Evolutionary conservation across 2,888 invertebrate genomes (phyloP).

Genomic region (Pinctada fucata): DNA sequence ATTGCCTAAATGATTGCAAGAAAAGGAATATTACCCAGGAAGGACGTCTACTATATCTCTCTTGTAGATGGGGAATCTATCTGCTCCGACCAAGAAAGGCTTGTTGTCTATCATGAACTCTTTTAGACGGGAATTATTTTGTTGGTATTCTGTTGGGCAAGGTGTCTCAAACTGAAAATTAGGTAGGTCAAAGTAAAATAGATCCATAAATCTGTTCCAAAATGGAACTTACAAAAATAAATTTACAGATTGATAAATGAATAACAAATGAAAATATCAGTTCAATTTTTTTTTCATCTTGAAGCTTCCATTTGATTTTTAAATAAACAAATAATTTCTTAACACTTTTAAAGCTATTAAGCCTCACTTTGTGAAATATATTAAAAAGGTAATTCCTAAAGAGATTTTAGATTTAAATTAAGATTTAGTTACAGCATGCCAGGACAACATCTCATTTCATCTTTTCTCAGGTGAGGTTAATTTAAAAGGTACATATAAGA

Average conservation of each 20-base stretch:
- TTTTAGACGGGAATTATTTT: constrained; percentile 61
- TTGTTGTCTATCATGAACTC: constrained; percentile 67
- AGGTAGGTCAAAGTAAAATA: background rate
- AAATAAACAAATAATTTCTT: too few species aligned
- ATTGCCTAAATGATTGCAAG: too few species aligned
- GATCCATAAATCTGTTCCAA: background rate
- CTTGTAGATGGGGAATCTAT: constrained; percentile 69
- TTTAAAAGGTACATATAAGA: too few species aligned
- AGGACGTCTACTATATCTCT: constrained; percentile 69
- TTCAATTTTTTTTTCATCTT: background rate
- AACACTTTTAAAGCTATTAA: too few species aligned
- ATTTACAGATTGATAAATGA: background rate
- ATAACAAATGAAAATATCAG: background rate
- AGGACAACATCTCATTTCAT: too few species aligned
- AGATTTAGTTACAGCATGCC: too few species aligned
- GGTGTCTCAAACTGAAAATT: constrained; percentile 68
- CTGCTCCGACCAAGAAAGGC: constrained; percentile 72
- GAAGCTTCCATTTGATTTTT: too few species aligned
- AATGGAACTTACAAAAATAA: background rate
- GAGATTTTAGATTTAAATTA: too few species aligned
- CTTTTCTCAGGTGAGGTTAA: too few species aligned
- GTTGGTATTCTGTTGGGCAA: constrained; percentile 67
- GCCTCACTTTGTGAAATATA: too few species aligned
- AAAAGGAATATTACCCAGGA: constrained; percentile 66
- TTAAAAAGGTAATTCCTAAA: too few species aligned